A percentile compares a stretch with the other conserved stretches of the same genome.
These are phyloP conservation scores for Pollenia angustigena DNA, from an alignment of 2,888 invertebrate genomes.

Conservation along the genomic window DNA sequence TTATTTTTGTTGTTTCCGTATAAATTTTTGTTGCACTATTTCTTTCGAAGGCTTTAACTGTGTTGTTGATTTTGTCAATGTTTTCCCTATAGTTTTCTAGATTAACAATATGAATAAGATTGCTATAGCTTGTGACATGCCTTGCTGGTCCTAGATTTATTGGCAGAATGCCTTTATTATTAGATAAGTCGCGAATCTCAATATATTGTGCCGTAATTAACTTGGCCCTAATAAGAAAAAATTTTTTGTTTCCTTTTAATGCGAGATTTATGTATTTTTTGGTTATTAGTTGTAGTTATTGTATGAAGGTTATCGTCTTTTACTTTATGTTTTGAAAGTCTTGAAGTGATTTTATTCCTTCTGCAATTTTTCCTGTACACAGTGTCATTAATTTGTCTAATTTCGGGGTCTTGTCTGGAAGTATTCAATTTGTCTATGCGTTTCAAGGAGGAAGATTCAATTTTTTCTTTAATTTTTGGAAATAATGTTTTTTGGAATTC, in stretches of 20 bases:
- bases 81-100: slow-evolving; percentile 15
- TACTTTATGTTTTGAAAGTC: too few relatives aligned
- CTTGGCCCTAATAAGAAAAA: slow-evolving; percentile 10
- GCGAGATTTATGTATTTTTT: slow-evolving; percentile 20
- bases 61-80: slow-evolving; percentile 16
- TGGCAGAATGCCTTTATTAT: slow-evolving; percentile 1
- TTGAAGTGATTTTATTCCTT: too few relatives aligned
- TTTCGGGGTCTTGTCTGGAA: slow-evolving; percentile 13
- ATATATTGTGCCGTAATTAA: slow-evolving; percentile 8
- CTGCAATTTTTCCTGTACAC: slow-evolving; percentile 14
- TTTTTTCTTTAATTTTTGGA: slow-evolving; percentile 21
- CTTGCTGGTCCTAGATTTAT: slow-evolving; percentile 10
- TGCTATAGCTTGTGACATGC: background rate
- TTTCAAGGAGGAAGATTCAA: background rate
- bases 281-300: slow-evolving; percentile 15
- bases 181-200: slow-evolving; percentile 10
- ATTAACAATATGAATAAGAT: background rate
- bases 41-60: background rate
- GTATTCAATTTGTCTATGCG: slow-evolving; percentile 19
- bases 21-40: slow-evolving; percentile 21
- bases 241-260: slow-evolving; percentile 9
- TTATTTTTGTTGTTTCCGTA: slow-evolving; percentile 29
- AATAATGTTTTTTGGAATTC: slow-evolving; percentile 33
- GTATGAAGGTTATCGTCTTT: background rate
- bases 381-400: background rate